A percentile compares a stretch with the other conserved stretches of the same genome.
Conservation (phyloP, 2,888 invertebrate species). For the Pseudeuparius sepicola region DNA sequence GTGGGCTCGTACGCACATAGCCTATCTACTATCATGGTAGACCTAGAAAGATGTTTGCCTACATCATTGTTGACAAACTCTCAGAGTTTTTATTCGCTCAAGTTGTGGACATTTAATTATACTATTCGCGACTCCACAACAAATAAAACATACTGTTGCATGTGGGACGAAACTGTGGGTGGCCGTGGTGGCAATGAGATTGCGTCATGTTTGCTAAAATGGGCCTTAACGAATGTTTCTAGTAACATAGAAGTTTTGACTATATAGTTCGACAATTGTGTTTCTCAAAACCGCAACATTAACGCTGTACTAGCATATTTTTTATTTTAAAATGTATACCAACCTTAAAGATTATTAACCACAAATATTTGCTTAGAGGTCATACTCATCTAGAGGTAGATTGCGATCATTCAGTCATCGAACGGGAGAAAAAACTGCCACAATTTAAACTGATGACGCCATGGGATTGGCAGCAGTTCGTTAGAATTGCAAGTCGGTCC, state of each 20-base stretch:
- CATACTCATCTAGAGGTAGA: conserved; percentile 19
- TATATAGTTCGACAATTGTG: conserved; percentile 23
- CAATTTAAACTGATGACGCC: conserved; percentile 17
- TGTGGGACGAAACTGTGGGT: conserved; percentile 21
- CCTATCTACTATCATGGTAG: too few relatives aligned
- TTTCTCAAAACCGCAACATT: conserved; percentile 20
- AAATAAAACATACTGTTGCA: conserved; percentile 17
- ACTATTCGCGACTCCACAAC: conserved; percentile 18
- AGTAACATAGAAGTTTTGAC: conserved; percentile 14
- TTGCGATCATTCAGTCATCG: conserved; percentile 15
- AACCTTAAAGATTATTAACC: conserved; percentile 15
- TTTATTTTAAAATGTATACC: conserved; percentile 13
- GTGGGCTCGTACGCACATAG: too few relatives aligned
- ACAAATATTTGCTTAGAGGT: conserved; percentile 17
- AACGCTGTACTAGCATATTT: conserved; percentile 18
- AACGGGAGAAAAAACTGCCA: conserved; percentile 8
- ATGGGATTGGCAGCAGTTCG: conserved; percentile 19
- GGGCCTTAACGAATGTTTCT: conserved; percentile 12
- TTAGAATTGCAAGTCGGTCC: background rate
- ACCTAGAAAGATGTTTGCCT: conserved; percentile 22
- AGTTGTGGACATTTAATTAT: conserved; percentile 22
- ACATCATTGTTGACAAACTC: conserved; percentile 19
- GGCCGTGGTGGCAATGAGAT: conserved; percentile 18
- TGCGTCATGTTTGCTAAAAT: conserved; percentile 14
- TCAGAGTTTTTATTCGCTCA: conserved; percentile 21